Conservation (phyloP, 2,797 vertebrate species). For the Eulemur albifrons region DNA sequence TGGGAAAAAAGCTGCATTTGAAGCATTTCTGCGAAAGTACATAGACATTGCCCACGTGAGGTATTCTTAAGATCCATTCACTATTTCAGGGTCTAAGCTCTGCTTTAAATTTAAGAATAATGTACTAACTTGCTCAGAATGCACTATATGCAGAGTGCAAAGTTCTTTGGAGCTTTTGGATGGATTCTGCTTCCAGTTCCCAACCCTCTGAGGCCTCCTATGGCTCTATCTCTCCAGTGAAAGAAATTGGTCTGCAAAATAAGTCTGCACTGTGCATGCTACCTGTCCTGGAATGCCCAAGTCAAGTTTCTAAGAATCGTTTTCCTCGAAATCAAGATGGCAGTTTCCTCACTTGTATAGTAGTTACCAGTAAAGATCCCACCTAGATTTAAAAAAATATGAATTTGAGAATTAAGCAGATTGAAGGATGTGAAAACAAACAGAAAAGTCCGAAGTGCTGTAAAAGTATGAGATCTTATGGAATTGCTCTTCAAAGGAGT, state of each 20-base stretch:
- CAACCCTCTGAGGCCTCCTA: neutral
- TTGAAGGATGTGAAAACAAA: slow-evolving; percentile 12
- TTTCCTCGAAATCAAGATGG: neutral
- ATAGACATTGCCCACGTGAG: neutral
- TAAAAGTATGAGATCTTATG: neutral
- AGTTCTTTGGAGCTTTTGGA: neutral
- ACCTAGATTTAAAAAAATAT: neutral
- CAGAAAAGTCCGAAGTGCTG: neutral
- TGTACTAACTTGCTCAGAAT: neutral
- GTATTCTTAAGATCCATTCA: neutral
- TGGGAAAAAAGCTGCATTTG: neutral
- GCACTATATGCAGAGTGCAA: neutral
- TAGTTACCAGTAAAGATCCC: neutral
- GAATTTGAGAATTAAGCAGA: neutral
- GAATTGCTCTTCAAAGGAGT: neutral
- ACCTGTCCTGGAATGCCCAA: neutral
- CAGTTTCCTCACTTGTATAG: neutral
- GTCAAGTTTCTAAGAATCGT: neutral
- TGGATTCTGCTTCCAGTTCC: neutral
- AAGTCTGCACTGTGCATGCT: neutral
- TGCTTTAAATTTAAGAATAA: slow-evolving; percentile 19
- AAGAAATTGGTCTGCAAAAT: neutral
- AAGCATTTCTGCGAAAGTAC: neutral
- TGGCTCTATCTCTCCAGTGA: neutral
- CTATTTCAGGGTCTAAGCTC: neutral